Percentiles rank a stretch among this genome's conserved stretches.
These are phyloP conservation scores for Tauraco hartlaubi DNA, from an alignment of 2,797 vertebrate species.

Conservation along the genomic window DNA sequence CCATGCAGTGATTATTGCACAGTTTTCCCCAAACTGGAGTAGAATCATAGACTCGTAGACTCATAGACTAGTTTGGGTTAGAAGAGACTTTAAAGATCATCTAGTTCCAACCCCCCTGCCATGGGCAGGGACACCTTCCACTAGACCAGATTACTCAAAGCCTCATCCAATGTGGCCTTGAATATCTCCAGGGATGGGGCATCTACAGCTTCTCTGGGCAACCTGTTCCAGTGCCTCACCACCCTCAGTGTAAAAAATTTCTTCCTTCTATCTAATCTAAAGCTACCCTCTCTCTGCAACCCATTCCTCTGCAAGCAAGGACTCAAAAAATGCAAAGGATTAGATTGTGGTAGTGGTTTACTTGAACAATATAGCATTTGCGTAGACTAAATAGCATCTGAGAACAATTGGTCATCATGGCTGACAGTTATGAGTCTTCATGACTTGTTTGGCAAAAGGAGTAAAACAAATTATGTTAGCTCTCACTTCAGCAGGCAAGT, in stretches of 20 bases:
- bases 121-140: too few relatives aligned
- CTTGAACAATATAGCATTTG: neutral
- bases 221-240: too few relatives aligned
- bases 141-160: too few relatives aligned
- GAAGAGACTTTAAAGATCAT: too few relatives aligned
- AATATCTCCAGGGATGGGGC: too few relatives aligned
- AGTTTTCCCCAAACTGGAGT: neutral
- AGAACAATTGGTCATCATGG: neutral
- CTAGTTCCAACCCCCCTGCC: too few relatives aligned
- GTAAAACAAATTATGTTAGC: neutral
- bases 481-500: neutral
- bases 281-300: neutral
- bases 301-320: neutral
- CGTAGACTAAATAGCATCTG: neutral
- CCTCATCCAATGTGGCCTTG: too few relatives aligned
- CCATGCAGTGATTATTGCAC: neutral
- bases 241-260: too few relatives aligned
- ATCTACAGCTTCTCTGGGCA: too few relatives aligned
- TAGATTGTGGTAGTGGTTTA: neutral
- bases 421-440: neutral
- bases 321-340: neutral
- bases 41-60: too few relatives aligned
- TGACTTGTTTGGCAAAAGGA: neutral
- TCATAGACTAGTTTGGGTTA: too few relatives aligned
- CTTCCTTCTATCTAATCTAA: too few relatives aligned